A percentile compares a stretch with the other conserved stretches of the same genome.
phyloP scores from a whole-genome alignment of 2,113 vertebrate species.

The Regulus satrapa region DNA sequence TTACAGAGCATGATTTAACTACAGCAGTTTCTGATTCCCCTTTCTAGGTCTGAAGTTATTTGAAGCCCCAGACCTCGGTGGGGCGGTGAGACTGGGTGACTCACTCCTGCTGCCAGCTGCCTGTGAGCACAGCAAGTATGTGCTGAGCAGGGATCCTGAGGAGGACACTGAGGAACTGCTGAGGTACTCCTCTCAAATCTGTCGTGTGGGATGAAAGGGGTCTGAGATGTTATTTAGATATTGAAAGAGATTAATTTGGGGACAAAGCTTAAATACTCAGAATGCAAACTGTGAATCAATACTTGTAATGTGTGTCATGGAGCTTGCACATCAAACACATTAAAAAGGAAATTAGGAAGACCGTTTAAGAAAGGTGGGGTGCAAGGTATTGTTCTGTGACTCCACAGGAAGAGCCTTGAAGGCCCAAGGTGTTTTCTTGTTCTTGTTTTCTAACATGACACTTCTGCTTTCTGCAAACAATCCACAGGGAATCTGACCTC shows the following conservation, averaged over 20 bases:
- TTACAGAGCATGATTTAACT: background rate
- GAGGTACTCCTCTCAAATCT: slow-evolving; percentile 65
- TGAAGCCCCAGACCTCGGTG: slow-evolving; percentile 80
- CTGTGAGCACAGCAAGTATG: background rate
- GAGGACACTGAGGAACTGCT: slow-evolving; percentile 64
- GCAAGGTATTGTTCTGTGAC: background rate
- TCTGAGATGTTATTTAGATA: background rate
- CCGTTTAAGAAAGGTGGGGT: background rate
- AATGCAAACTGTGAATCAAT: background rate
- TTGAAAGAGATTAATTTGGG: background rate
- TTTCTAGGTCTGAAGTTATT: slow-evolving; percentile 76
- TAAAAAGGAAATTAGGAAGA: background rate
- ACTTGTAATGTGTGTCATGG: background rate
- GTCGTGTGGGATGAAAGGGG: background rate
- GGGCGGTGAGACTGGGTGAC: slow-evolving; percentile 70
- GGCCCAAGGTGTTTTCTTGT: background rate
- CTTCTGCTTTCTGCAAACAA: background rate
- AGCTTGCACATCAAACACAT: background rate
- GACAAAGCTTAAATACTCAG: background rate
- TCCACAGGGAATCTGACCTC: background rate
- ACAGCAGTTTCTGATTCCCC: background rate
- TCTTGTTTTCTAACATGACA: background rate
- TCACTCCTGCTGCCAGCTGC: slow-evolving; percentile 73
- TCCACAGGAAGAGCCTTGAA: background rate
- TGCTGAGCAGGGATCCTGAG: background rate